phyloP scores from a whole-genome alignment of 1,140 invertebrate genomes.

The Coelopa frigida region DNA sequence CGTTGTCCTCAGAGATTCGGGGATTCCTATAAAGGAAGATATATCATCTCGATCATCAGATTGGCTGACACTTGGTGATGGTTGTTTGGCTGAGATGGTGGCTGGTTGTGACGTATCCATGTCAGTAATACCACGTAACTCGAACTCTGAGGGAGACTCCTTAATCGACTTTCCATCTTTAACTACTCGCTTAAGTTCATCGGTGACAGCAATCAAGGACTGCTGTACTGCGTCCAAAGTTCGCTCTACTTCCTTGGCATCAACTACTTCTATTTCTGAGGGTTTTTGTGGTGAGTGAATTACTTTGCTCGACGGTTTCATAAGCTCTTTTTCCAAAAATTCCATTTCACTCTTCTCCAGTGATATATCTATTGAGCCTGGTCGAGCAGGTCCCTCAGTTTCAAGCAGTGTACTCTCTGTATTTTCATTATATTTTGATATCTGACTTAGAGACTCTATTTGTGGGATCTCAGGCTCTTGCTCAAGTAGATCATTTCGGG shows the following conservation, averaged over 20 bases:
- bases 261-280: constrained; percentile 33
- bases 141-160: constrained; percentile 65
- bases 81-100: too few relatives aligned
- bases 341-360: constrained; percentile 42
- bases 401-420: constrained; percentile 7
- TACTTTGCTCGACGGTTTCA: constrained; percentile 22
- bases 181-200: constrained; percentile 50
- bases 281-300: constrained; percentile 46
- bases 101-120: too few relatives aligned
- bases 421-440: constrained; percentile 20
- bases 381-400: too few relatives aligned
- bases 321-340: constrained; percentile 37
- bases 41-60: too few relatives aligned
- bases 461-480: constrained; percentile 26
- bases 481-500: constrained; percentile 37
- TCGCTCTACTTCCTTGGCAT: constrained; percentile 47
- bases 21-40: too few relatives aligned
- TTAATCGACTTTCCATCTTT: constrained; percentile 50
- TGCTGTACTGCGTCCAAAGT: constrained; percentile 64
- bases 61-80: too few relatives aligned
- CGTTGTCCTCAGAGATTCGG: too few relatives aligned
- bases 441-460: too few relatives aligned
- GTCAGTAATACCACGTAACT: constrained; percentile 60
- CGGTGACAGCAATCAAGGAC: constrained; percentile 56
- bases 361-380: constrained; percentile 28